Conservation (phyloP, 2,113 vertebrate genomes). For the Pollimyrus isidori region DNA sequence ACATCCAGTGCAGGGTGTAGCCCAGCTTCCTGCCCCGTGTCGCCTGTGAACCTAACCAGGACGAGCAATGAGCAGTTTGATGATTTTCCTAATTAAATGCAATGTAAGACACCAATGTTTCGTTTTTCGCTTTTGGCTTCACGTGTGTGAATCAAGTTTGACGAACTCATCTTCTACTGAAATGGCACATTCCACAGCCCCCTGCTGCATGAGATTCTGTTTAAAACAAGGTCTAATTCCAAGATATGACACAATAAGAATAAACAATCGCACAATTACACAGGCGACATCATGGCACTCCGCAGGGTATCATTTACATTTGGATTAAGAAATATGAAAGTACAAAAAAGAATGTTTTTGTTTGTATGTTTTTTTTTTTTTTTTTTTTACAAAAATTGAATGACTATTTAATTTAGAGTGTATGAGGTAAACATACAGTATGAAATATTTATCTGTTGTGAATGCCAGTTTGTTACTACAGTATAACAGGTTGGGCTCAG, state of each 20-base stretch:
- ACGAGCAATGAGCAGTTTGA: neutral
- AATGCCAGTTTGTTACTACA: neutral
- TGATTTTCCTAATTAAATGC: neutral
- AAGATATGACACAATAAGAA: neutral
- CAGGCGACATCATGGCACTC: too few relatives aligned
- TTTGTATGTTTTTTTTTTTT: neutral
- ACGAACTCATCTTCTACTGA: neutral
- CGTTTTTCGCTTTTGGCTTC: neutral
- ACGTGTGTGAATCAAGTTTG: neutral
- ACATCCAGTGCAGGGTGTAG: neutral
- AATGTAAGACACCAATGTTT: neutral
- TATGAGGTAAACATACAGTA: neutral
- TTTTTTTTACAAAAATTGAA: neutral
- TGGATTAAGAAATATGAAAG: neutral
- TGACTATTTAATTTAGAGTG: neutral
- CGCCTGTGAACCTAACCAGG: neutral
- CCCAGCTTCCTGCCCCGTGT: neutral
- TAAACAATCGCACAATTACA: neutral
- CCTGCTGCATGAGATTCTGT: neutral
- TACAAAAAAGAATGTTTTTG: neutral
- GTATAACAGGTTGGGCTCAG: neutral
- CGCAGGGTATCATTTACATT: neutral
- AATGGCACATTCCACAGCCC: neutral
- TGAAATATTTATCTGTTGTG: neutral
- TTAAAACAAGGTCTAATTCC: slow-evolving; percentile 4